Conservation (phyloP, 1,140 invertebrate genomes). For the Lepidurus apus region DNA sequence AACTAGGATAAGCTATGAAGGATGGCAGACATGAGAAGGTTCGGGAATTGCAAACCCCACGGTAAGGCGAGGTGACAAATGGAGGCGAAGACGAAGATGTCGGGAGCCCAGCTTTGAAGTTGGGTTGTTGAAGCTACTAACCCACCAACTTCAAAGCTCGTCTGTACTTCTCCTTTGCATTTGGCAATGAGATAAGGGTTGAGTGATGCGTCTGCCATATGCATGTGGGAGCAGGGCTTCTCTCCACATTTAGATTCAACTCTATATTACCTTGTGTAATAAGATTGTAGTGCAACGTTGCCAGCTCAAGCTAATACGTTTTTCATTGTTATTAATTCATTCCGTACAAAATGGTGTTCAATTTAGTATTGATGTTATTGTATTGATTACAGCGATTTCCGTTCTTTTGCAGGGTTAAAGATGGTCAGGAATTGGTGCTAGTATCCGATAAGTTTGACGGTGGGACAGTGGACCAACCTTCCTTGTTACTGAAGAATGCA, state of each 20-base stretch:
- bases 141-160: conserved; percentile 9
- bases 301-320: too few relatives aligned
- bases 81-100: neutral
- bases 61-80: too few relatives aligned
- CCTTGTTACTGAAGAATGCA: conserved; percentile 68
- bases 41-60: too few relatives aligned
- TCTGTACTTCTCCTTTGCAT: neutral
- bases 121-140: neutral
- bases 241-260: neutral
- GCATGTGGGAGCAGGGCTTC: neutral
- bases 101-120: neutral
- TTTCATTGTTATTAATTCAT: too few relatives aligned
- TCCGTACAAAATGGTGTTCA: too few relatives aligned
- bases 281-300: too few relatives aligned
- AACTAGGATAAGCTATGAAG: too few relatives aligned
- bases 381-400: too few relatives aligned
- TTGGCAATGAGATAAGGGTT: neutral
- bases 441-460: conserved; percentile 63
- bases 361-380: too few relatives aligned
- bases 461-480: conserved; percentile 63
- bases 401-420: conserved; percentile 59
- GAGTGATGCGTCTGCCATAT: conserved; percentile 1
- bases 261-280: too few relatives aligned
- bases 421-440: conserved; percentile 60
- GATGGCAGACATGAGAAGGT: too few relatives aligned